A percentile compares a stretch with the other conserved stretches of the same genome.
Evolutionary conservation across 2,797 vertebrate genomes (phyloP).

Genomic region (Acipenser transmontanus): DNA sequence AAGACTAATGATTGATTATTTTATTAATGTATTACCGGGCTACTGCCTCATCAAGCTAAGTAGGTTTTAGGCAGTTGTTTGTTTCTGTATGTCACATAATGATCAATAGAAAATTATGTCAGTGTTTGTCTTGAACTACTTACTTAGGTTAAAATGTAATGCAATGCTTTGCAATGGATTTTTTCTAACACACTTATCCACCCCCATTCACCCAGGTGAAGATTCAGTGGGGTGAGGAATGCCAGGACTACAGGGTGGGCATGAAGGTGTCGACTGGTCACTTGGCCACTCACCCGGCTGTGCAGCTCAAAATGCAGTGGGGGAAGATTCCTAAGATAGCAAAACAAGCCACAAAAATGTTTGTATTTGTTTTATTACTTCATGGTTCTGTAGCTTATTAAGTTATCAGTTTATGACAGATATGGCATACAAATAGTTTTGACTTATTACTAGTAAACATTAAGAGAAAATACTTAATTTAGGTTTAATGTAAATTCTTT

Average conservation of each 20-base stretch:
- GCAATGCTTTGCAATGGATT: too few relatives aligned
- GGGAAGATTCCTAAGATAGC: slow-evolving; percentile 36
- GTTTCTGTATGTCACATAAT: too few relatives aligned
- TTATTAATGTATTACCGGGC: neutral
- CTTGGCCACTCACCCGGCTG: slow-evolving; percentile 40
- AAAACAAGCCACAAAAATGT: slow-evolving; percentile 13
- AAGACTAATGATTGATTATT: neutral
- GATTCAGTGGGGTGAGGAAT: slow-evolving; percentile 45
- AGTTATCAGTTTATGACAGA: too few relatives aligned
- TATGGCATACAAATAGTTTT: too few relatives aligned
- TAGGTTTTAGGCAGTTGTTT: neutral
- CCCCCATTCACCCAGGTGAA: slow-evolving; percentile 26
- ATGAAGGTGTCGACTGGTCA: slow-evolving; percentile 37
- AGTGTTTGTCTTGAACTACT: too few relatives aligned
- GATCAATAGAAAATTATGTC: too few relatives aligned
- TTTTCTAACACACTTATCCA: too few relatives aligned
- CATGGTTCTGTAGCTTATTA: neutral
- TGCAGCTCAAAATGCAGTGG: slow-evolving; percentile 38
- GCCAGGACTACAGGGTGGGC: slow-evolving; percentile 38
- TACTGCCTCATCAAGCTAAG: neutral
- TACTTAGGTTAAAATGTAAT: too few relatives aligned
- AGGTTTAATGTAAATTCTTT: too few relatives aligned
- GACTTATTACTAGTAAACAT: too few relatives aligned
- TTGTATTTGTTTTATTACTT: slow-evolving; percentile 4
- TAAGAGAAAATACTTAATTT: too few relatives aligned